phyloP scores from a whole-genome alignment of 2,113 vertebrate species.

The Corythaeola cristata region DNA sequence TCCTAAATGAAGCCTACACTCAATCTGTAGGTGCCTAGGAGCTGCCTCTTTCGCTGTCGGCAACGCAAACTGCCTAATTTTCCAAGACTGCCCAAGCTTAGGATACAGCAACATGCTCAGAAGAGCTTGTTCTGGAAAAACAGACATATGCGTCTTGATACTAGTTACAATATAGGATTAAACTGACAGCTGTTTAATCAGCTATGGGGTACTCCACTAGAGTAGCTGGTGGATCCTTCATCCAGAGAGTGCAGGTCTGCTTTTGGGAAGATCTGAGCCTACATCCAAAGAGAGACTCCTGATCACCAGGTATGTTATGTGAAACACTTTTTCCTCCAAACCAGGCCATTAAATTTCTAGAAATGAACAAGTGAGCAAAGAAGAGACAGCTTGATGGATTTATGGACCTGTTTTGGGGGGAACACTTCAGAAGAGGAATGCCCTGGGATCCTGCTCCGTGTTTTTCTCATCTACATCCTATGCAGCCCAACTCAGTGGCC shows the following conservation, averaged over 20 bases:
- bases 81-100: background rate
- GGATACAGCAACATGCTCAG: background rate
- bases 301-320: background rate
- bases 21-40: background rate
- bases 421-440: accelerated
- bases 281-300: background rate
- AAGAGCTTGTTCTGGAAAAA: background rate
- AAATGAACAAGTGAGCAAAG: background rate
- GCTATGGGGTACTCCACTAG: background rate
- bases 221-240: background rate
- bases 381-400: background rate
- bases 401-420: background rate
- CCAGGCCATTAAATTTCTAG: background rate
- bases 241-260: background rate
- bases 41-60: background rate
- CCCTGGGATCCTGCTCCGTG: background rate
- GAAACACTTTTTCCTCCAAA: background rate
- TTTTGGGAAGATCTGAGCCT: background rate
- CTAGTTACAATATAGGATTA: background rate
- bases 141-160: background rate
- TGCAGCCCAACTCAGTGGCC: accelerated
- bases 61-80: background rate
- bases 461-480: background rate
- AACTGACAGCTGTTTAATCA: background rate
- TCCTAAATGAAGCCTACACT: background rate